These are phyloP conservation scores for Martes martes DNA, from an alignment of 2,113 vertebrate species.

Conservation along the genomic window DNA sequence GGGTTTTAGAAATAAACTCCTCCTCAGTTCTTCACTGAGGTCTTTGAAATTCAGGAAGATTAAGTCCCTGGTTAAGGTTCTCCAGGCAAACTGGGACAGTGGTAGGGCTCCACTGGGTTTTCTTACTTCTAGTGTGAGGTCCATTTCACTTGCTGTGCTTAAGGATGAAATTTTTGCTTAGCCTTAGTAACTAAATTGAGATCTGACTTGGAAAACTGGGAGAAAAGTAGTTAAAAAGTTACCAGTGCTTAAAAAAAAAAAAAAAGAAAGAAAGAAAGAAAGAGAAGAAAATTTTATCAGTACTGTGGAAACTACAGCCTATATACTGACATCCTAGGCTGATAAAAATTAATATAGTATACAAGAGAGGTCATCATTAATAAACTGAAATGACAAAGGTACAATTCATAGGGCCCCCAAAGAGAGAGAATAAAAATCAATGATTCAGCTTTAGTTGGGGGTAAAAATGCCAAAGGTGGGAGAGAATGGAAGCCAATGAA, in stretches of 20 bases:
- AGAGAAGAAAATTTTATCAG: not conserved
- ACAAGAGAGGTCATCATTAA: not conserved
- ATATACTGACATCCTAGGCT: not conserved
- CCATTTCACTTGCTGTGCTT: not conserved
- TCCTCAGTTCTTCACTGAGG: not conserved
- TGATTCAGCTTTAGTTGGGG: not conserved
- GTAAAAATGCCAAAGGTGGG: not conserved
- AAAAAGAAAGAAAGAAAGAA: not conserved
- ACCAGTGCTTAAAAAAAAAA: not conserved
- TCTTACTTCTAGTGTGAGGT: not conserved
- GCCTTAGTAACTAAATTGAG: constrained; percentile 4
- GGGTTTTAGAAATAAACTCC: not conserved
- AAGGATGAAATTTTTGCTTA: constrained; percentile 1
- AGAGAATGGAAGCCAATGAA: not conserved
- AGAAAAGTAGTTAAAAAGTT: not conserved
- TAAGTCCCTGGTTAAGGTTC: not conserved
- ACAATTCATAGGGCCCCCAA: not conserved
- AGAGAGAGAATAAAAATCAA: not conserved
- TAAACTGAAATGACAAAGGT: not conserved
- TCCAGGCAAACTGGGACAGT: not conserved
- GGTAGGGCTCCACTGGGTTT: not conserved
- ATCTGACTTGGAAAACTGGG: constrained; percentile 1
- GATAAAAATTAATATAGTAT: not conserved
- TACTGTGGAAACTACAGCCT: not conserved
- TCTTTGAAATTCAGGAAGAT: not conserved